Evolutionary conservation across 30 jellyfish, hydroid and myxozoan species (phyloP), one percentile per base, ranked within the genome.

Genomic region (Nemopilema nomurai): DNA sequence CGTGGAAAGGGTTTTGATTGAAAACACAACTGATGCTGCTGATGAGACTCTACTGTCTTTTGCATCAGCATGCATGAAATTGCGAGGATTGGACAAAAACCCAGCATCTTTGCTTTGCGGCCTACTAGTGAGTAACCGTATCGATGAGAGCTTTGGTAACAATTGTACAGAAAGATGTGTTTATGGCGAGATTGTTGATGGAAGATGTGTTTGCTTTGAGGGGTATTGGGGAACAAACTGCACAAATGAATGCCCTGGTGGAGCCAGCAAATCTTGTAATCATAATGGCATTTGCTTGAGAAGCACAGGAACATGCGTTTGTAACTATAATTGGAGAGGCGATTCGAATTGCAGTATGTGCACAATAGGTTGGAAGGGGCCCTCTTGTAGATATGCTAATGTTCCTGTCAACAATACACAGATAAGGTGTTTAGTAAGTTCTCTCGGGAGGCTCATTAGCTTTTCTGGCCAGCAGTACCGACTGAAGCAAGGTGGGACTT

Each of bases 221-320:
- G 93, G 93, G 3, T 85, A 85, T 66, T 85, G 93, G 93, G 93
- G 93, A 1, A 51, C 24, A 20, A 85, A 85, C 32, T 85, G 93
- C 75, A 73, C 87, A 20, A n/a, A 22, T 8, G 77, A 63, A 28
- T 85, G 93, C 53, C 93, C 93, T 22, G 83, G 88, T 8, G 93
- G 93, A 1, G 84, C 93, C n/a, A 41, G 68, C 25, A 64, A 31
- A 29, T 88, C 93, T 13, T 85, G 93, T 74, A 67, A 74, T 41
- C 25, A 66, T 26, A 63, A 74, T 49, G 93, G 93, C 16, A 79
- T 85, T 50, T 85, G 93, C 49, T 32, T 74, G 19, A 84, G 74
- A 66, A 78, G 29, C 1, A 65, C 30, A 4, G 93, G 93, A 18
- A 33, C 20, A 24, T 85, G 93, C 51, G 51, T 75, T 1, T 85